Percentiles rank a stretch among this genome's conserved stretches.
These are phyloP conservation scores for Caenorhabditis sp. DNA, from an alignment of 2,888 invertebrate genomes.

Conservation along the genomic window DNA sequence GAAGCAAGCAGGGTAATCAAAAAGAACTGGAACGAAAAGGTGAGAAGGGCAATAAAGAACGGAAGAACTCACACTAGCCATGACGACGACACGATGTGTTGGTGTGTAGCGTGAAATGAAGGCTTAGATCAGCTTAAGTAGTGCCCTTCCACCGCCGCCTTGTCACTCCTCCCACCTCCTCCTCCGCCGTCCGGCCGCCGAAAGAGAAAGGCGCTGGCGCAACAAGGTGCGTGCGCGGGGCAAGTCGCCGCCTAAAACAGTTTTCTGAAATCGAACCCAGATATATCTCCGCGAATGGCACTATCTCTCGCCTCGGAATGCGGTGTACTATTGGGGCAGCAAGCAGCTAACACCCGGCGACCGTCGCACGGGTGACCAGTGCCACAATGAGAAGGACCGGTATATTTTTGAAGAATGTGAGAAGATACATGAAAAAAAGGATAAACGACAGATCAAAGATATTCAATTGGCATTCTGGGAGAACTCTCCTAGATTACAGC, in stretches of 20 bases:
- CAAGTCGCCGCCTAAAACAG: conserved; percentile 50
- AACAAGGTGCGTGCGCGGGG: conserved; percentile 30
- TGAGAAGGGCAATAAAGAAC: conserved; percentile 22
- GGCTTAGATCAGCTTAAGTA: conserved; percentile 53
- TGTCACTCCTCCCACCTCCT: conserved; percentile 53
- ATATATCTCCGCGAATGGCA: conserved; percentile 20
- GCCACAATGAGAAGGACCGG: conserved; percentile 53
- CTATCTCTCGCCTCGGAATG: conserved; percentile 43
- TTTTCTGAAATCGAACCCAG: conserved; percentile 52
- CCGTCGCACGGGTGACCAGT: conserved; percentile 45
- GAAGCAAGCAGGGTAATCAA: conserved; percentile 58
- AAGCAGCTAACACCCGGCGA: conserved; percentile 36
- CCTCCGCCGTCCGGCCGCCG: conserved; percentile 41
- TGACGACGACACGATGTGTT: conserved; percentile 49
- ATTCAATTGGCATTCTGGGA: no score
- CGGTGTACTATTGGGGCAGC: conserved; percentile 47
- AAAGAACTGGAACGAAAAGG: conserved; percentile 60
- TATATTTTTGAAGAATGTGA: conserved; percentile 51
- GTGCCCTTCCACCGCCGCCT: conserved; percentile 33
- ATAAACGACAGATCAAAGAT: no score
- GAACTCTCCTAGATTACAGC: no score
- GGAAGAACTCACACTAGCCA: conserved; percentile 42
- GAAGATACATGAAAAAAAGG: conserved; percentile 26
- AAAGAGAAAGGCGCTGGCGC: conserved; percentile 56
- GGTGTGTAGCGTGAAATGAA: conserved; percentile 41